phyloP scores from a whole-genome alignment of 2,113 vertebrate species.

The Esox niger region DNA sequence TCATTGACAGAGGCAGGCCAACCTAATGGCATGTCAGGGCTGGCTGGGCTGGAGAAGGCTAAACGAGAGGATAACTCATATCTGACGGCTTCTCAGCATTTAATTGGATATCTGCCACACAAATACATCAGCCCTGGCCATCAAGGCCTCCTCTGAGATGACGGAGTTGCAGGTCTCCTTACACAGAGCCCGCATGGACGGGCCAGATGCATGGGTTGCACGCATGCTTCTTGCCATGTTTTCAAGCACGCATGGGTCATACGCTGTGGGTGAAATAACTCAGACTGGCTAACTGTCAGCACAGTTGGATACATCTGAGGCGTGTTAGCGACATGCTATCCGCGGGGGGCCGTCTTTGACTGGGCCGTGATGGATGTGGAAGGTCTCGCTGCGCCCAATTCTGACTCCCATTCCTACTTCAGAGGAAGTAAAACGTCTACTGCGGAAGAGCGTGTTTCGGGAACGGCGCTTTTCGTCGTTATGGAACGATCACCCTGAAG shows the following conservation, averaged over 20 bases:
- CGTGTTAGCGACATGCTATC: not conserved
- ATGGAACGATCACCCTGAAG: conserved; percentile 11
- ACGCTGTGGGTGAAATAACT: not conserved
- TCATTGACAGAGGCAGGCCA: conserved; percentile 45
- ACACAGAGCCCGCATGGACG: not conserved
- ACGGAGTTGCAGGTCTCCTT: conserved; percentile 8
- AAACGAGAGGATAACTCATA: conserved; percentile 48
- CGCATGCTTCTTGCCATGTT: conserved; percentile 26
- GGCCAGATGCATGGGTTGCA: conserved; percentile 7
- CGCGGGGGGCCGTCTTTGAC: too few relatives aligned
- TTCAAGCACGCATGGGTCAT: not conserved
- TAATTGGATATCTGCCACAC: conserved; percentile 41
- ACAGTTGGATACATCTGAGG: conserved; percentile 3
- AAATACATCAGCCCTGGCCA: conserved; percentile 48
- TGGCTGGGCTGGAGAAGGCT: conserved; percentile 31
- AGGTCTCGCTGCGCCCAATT: too few relatives aligned
- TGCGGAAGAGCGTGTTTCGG: conserved; percentile 14
- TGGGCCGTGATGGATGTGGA: too few relatives aligned
- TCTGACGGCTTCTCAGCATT: conserved; percentile 52
- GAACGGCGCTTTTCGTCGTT: conserved; percentile 7
- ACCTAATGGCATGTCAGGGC: conserved; percentile 52
- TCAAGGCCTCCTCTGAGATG: conserved; percentile 36
- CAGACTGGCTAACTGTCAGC: not conserved
- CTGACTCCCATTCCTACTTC: conserved; percentile 2
- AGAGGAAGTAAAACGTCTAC: not conserved